A percentile compares a stretch with the other conserved stretches of the same genome.
Evolutionary conservation across 2,888 invertebrate genomes (phyloP).

Genomic region (Brachypterus glaber): DNA sequence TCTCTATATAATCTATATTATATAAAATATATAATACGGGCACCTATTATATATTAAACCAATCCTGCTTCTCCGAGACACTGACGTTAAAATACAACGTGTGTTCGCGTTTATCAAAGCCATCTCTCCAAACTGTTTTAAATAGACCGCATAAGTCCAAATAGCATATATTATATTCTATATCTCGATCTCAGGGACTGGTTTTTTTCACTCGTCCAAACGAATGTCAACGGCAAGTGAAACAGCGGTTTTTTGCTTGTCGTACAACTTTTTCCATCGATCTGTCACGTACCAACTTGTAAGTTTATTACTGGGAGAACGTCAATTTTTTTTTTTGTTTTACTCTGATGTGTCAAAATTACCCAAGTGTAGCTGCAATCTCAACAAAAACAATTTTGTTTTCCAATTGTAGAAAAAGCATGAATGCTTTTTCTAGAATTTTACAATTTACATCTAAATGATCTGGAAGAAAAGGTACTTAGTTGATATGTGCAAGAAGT

Average conservation of each 20-base stretch:
- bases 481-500: too few relatives aligned
- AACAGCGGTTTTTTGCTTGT: constrained; percentile 32
- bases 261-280: constrained; percentile 33
- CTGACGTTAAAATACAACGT: constrained; percentile 36
- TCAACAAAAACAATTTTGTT: too few relatives aligned
- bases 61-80: too few relatives aligned
- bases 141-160: constrained; percentile 32
- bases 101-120: constrained; percentile 31
- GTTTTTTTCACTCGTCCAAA: constrained; percentile 26
- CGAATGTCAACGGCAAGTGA: constrained; percentile 24
- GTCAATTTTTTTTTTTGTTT: constrained; percentile 14
- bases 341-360: constrained; percentile 16
- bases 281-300: constrained; percentile 32
- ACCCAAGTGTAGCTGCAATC: too few relatives aligned
- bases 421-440: too few relatives aligned
- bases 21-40: too few relatives aligned
- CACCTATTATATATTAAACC: too few relatives aligned
- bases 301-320: constrained; percentile 30
- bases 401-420: too few relatives aligned
- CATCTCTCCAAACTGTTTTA: constrained; percentile 33
- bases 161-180: constrained; percentile 33
- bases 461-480: too few relatives aligned
- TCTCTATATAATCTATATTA: too few relatives aligned
- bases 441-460: too few relatives aligned
- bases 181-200: constrained; percentile 33